A percentile compares a stretch with the other conserved stretches of the same genome.
Evolutionary conservation across 2,797 vertebrate species (phyloP).

Genomic region (Lithobates sylvaticus): DNA sequence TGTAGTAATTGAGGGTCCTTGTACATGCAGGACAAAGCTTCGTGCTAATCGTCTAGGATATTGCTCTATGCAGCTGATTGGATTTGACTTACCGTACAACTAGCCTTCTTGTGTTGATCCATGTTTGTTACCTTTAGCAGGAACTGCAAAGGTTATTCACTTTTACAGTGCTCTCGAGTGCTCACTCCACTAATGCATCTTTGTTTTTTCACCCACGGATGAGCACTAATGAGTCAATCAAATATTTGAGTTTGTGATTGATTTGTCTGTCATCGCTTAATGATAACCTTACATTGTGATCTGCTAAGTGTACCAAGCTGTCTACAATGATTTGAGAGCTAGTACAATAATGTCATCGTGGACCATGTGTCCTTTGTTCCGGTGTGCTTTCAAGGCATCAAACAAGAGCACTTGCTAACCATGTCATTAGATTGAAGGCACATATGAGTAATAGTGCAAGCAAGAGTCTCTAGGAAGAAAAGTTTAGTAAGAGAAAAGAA

Average conservation of each 20-base stretch:
- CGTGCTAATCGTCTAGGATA: not conserved
- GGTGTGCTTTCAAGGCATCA: not conserved
- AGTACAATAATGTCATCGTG: not conserved
- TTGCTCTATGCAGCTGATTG: not conserved
- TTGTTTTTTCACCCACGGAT: conserved; percentile 7
- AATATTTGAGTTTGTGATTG: conserved; percentile 23
- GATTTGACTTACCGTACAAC: not conserved
- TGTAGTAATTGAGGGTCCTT: not conserved
- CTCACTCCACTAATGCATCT: not conserved
- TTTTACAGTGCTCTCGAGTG: not conserved
- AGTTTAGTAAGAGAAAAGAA: not conserved
- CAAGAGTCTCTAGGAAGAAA: not conserved
- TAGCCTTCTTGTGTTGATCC: not conserved
- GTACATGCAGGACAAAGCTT: not conserved
- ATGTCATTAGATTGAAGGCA: not conserved
- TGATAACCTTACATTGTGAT: conserved; percentile 14
- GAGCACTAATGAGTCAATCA: conserved; percentile 19
- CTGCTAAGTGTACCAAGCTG: conserved; percentile 10
- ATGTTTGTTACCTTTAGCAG: not conserved
- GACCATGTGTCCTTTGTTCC: not conserved
- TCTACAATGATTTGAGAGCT: conserved; percentile 5
- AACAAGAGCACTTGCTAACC: not conserved
- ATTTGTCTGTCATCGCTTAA: conserved; percentile 27
- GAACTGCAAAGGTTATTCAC: not conserved
- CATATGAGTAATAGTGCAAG: not conserved